A percentile compares a stretch with the other conserved stretches of the same genome.
Conservation (phyloP, 1,140 invertebrate species). For the Drosophila nigrodunni region DNA sequence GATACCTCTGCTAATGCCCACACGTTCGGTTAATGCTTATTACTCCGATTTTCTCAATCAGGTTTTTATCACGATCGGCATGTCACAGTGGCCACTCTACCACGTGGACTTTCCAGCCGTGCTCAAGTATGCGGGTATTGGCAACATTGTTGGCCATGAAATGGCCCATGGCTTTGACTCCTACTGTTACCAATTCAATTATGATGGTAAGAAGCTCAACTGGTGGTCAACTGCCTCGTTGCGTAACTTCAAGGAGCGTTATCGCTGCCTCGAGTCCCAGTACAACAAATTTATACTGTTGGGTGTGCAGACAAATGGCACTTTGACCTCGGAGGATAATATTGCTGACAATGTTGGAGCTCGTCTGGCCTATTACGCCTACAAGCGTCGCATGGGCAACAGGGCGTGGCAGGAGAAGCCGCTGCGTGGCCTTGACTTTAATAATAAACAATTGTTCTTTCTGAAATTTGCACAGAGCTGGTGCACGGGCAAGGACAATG, state of each 20-base stretch:
- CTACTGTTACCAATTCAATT: constrained; percentile 91
- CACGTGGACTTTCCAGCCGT: constrained; percentile 62
- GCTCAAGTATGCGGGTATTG: constrained; percentile 87
- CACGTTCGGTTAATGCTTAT: constrained; percentile 74
- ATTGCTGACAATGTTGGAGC: constrained; percentile 96
- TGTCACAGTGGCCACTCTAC: constrained; percentile 76
- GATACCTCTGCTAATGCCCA: constrained; percentile 69
- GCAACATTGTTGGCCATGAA: constrained; percentile 89
- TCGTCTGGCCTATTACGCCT: constrained; percentile 90
- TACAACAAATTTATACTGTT: constrained; percentile 86
- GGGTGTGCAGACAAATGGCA: constrained; percentile 89
- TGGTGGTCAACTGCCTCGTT: constrained; percentile 94
- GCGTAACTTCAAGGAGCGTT: constrained; percentile 88
- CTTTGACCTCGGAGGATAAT: constrained; percentile 93
- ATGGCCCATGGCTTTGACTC: constrained; percentile 89
- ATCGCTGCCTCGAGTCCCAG: constrained; percentile 95
- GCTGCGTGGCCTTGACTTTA: constrained; percentile 86
- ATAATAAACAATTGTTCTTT: constrained; percentile 87
- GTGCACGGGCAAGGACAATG: constrained; percentile 86
- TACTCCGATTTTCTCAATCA: constrained; percentile 78
- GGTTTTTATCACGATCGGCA: constrained; percentile 82
- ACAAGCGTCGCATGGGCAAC: constrained; percentile 83
- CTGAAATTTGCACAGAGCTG: constrained; percentile 86
- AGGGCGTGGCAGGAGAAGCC: constrained; percentile 85
- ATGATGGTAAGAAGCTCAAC: constrained; percentile 89